Base-by-base conservation (phyloP, 2,113 vertebrate genomes). In the Pseudonaja textilis region DNA sequence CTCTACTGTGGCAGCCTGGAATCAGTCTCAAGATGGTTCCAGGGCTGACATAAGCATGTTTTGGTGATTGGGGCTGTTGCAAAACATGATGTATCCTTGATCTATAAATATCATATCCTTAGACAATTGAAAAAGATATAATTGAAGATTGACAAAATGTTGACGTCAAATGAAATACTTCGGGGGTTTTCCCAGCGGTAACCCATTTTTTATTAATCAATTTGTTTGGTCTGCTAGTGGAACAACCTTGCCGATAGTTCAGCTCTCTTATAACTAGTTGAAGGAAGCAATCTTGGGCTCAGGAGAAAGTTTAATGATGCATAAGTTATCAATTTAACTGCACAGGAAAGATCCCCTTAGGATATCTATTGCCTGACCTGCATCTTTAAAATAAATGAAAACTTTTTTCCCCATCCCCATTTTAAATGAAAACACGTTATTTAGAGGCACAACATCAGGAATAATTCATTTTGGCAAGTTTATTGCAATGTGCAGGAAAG, bases 391-490 rank as follows among this genome's bases (percentile, higher is more conserved):
- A 93, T 11, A 18, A 39, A 90, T 64, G 50, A 45, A 87, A 55
- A 55, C 45, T 20, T 89, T 20, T 23, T 23, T 23, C 1, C 22
- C 39, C 10, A 25, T 11, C 16, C 57, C n/a, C 1, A 3, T 29
- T 89, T 92, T 69, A 54, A 59, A 90, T 89, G 93, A 93, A 23
- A 92, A 87, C 91, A 91, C 8, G 52, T 87, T 64, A 64, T 56
- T 5, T 18, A 87, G 64, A 86, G 20, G 7, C 26, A 92, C 25
- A 55, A 59, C 86, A n/a, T 9, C 7, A 9, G 20, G 87, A 92
- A 90, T 0, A n/a, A 45, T 87, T 87, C 34, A 25, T 34, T 50
- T 85, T 20, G 55, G 26, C 39, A 85, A 45, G 69, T 20, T 5
- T 0, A 22, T 93, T 26, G 90, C 91, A 14, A 20, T 45, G 87